Base-by-base conservation (phyloP, 2,113 vertebrate genomes). In the Globicephala melas region DNA sequence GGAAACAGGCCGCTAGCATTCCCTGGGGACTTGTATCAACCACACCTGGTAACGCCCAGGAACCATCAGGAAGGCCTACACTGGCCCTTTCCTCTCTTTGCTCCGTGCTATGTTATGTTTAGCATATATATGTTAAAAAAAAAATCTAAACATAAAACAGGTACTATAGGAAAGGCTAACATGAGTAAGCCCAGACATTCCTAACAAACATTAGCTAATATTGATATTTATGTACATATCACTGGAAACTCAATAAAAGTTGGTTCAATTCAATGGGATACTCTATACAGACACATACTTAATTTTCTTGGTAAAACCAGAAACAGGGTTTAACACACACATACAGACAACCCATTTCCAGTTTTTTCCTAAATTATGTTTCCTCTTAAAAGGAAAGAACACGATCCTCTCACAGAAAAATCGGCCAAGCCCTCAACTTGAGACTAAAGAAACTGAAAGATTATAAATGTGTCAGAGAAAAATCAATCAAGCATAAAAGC, bases 401-500 rank as follows among this genome's bases (percentile, higher is more conserved):
- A 88, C 18, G 23, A 60, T 79, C 12, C 92, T 91, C 91, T 95
- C 80, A 81, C 96, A 94, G 65, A n/a, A 95, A 94, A 86, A 91
- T 86, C 65, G 60, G 47, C 90, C 94, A 97, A 90, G 65, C 58
- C 68, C 60, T 92, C 65, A 53, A 97, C 53, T 70, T 91, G 73
- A 93, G 21, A 93, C 81, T 55, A 91, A 91, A 86, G 85, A 91
- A 93, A 89, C 28, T 38, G 21, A 62, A 96, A 94, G 74, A 92
- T 84, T 95, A 90, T 79, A 71, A 97, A 96, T 60, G 47, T 93
- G 79, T 88, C 70, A 95, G 47, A 94, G 70, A 92, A 91, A 96
- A 92, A 77, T 81, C 89, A 95, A 95, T 38, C 83, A 94, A 96
- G 94, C 91, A 63, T 95, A 96, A 95, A 87, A 85, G 55, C 82